phyloP scores from a whole-genome alignment of 23 tunicate species.

The Trididemnum clinides region DNA sequence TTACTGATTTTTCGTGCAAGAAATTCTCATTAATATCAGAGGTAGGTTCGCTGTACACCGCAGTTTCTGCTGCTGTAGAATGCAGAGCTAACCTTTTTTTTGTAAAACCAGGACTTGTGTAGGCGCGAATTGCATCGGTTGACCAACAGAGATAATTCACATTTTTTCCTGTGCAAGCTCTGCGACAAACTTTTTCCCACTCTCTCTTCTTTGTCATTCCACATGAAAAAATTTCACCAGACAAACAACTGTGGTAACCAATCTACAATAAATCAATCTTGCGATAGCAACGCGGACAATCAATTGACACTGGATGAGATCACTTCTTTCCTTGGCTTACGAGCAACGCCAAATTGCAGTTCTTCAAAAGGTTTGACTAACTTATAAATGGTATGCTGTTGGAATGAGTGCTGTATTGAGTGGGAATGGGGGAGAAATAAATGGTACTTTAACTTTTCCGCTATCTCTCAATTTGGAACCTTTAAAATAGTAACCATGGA shows the following conservation, averaged over 20 bases:
- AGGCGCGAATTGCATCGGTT: neutral
- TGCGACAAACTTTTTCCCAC: constrained; percentile 64
- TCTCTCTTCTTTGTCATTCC: constrained; percentile 34
- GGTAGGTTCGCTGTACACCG: constrained; percentile 48
- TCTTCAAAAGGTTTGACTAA: too few species aligned
- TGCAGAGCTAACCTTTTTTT: neutral
- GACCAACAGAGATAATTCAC: constrained; percentile 40
- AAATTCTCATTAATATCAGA: constrained; percentile 62
- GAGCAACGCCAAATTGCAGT: too few species aligned
- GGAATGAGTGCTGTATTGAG: too few species aligned
- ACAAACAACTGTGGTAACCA: neutral
- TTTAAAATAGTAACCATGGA: too few species aligned
- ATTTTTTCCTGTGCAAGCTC: constrained; percentile 68
- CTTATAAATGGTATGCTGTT: too few species aligned
- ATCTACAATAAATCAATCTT: neutral
- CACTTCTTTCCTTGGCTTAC: neutral
- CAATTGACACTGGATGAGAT: neutral
- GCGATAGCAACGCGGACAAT: neutral
- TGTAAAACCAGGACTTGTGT: constrained; percentile 32
- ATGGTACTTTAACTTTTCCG: too few species aligned
- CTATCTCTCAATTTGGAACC: too few species aligned
- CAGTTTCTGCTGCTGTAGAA: too few species aligned
- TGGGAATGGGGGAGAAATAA: too few species aligned
- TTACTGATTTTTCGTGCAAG: constrained; percentile 57
- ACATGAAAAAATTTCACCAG: constrained; percentile 18